A percentile compares a stretch with the other conserved stretches of the same genome.
Evolutionary conservation across 92 coral and sea anemone species (phyloP).

Genomic region (Palythoa grandiflora): DNA sequence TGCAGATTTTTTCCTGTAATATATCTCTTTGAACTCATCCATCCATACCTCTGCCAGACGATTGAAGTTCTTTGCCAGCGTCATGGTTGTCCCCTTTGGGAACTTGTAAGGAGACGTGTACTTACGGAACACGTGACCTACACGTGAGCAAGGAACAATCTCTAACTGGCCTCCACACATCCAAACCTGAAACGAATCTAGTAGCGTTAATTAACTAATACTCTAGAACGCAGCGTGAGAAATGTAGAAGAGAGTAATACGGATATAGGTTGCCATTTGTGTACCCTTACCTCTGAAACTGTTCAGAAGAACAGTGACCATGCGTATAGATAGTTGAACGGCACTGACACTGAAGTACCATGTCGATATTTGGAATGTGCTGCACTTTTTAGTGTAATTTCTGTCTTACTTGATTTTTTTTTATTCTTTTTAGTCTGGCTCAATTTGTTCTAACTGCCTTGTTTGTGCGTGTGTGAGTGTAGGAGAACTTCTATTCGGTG

Average conservation of each 20-base stretch:
- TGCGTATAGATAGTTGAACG: too few relatives aligned
- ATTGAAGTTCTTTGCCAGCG: constrained; percentile 89
- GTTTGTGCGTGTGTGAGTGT: too few relatives aligned
- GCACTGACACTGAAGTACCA: too few relatives aligned
- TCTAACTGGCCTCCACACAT: constrained; percentile 93
- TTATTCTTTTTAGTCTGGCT: too few relatives aligned
- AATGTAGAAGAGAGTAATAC: background rate
- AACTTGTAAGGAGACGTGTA: constrained; percentile 90
- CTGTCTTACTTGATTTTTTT: too few relatives aligned
- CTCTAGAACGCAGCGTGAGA: background rate
- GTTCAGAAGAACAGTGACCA: too few relatives aligned
- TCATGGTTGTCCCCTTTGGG: constrained; percentile 80
- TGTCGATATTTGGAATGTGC: too few relatives aligned
- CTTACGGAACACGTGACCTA: constrained; percentile 94
- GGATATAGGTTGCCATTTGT: too few relatives aligned
- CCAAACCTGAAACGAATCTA: constrained; percentile 68
- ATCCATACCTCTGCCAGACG: constrained; percentile 93
- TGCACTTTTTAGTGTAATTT: too few relatives aligned
- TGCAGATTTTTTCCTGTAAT: constrained; percentile 83
- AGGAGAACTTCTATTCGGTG: too few relatives aligned
- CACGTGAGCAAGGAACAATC: constrained; percentile 91
- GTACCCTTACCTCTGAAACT: background rate
- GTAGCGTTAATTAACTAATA: background rate
- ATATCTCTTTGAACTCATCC: constrained; percentile 82
- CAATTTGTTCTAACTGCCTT: too few relatives aligned